Percentiles rank a stretch among this genome's conserved stretches.
Conservation (phyloP, 2,797 vertebrate species). For the Acomys russatus region DNA sequence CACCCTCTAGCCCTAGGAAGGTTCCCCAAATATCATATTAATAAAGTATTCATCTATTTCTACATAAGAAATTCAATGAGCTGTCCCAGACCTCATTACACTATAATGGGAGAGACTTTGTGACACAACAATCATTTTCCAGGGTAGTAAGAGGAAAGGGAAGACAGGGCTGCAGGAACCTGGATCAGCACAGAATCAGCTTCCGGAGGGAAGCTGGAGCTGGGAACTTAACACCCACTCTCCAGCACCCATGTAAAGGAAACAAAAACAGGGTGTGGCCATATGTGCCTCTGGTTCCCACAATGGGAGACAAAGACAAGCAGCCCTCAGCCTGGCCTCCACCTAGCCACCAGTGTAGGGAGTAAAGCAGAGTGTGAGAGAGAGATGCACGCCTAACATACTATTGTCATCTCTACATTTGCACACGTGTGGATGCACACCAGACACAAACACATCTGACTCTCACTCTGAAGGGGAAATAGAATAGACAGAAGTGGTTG, state of each 20-base stretch:
- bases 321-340: neutral
- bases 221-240: neutral
- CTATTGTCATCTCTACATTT: neutral
- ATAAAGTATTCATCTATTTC: neutral
- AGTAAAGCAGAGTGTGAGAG: neutral
- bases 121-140: neutral
- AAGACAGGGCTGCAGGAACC: neutral
- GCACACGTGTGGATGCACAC: rapidly evolving
- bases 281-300: no score
- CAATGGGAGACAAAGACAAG: neutral
- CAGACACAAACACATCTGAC: no score
- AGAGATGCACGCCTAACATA: no score
- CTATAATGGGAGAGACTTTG: neutral
- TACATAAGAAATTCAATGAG: neutral
- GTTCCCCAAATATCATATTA: neutral
- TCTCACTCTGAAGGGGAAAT: no score
- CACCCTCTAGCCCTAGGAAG: neutral
- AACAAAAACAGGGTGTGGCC: neutral
- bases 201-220: neutral
- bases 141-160: neutral
- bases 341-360: neutral
- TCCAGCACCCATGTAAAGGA: neutral
- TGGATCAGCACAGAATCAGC: neutral
- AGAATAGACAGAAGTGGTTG: no score
- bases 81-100: neutral